Percentiles rank a stretch among this genome's conserved stretches.
Evolutionary conservation across 2,797 vertebrate species (phyloP).

Genomic region (Heterohyrax brucei): DNA sequence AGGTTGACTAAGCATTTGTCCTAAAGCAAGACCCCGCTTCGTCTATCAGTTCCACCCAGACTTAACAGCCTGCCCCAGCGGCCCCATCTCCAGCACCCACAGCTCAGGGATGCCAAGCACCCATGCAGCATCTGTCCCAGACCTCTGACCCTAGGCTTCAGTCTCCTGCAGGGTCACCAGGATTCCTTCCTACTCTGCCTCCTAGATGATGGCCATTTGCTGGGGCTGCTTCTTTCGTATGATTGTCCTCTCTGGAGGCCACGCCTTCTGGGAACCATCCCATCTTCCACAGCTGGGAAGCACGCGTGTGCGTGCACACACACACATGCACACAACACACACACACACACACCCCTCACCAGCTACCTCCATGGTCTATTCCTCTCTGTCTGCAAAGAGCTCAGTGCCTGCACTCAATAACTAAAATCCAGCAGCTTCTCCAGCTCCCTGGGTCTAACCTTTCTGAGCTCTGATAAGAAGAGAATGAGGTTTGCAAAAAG

Average conservation of each 20-base stretch:
- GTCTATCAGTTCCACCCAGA: accelerated
- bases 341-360: background rate
- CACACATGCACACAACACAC: background rate
- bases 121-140: background rate
- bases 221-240: background rate
- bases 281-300: background rate
- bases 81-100: background rate
- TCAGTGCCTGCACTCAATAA: background rate
- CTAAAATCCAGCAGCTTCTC: too few relatives aligned
- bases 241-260: background rate
- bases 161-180: background rate
- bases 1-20: background rate
- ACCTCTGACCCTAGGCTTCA: accelerated
- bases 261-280: background rate
- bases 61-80: accelerated
- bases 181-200: too few relatives aligned
- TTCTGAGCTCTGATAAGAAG: background rate
- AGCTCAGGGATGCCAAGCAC: background rate
- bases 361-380: background rate
- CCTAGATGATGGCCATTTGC: too few relatives aligned
- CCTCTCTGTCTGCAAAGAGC: background rate
- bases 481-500: too few relatives aligned
- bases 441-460: accelerated
- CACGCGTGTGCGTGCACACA: background rate
- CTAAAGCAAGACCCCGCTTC: accelerated